Conservation (phyloP, 2,797 vertebrate genomes). For the Diplodus sargus region DNA sequence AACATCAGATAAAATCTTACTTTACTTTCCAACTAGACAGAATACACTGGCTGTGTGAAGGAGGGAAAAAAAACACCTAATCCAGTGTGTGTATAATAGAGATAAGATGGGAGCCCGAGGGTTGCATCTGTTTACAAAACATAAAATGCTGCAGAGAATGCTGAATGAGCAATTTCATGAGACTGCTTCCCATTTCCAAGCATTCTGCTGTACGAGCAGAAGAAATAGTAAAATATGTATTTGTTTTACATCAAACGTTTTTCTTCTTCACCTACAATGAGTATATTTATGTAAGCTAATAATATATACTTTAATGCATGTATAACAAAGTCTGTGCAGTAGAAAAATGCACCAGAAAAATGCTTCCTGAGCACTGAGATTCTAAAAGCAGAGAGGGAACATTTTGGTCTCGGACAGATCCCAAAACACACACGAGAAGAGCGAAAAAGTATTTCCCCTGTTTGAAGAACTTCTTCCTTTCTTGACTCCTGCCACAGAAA, state of each 20-base stretch:
- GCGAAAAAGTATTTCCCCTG: constrained; percentile 59
- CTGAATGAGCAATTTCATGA: neutral
- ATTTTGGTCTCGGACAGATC: constrained; percentile 66
- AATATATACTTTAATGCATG: neutral
- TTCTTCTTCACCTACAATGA: neutral
- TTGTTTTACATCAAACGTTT: neutral
- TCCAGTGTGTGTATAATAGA: neutral
- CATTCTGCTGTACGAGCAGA: neutral
- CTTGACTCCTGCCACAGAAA: constrained; percentile 26
- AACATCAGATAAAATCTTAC: neutral
- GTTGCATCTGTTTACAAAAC: constrained; percentile 18
- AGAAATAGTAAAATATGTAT: neutral
- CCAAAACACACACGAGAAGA: constrained; percentile 66
- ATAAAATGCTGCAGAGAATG: neutral
- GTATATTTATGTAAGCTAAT: neutral
- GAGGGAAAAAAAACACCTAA: constrained; percentile 1
- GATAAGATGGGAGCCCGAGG: neutral
- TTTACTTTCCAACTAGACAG: neutral
- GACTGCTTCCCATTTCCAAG: neutral
- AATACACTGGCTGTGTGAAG: neutral
- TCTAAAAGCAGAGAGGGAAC: constrained; percentile 69
- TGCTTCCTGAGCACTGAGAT: constrained; percentile 30
- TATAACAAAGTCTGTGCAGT: neutral
- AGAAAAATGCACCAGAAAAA: constrained; percentile 19
- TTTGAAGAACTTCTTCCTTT: constrained; percentile 47